Evolutionary conservation across 2,888 invertebrate species (phyloP).

Genomic region (Mycalesis mineus): DNA sequence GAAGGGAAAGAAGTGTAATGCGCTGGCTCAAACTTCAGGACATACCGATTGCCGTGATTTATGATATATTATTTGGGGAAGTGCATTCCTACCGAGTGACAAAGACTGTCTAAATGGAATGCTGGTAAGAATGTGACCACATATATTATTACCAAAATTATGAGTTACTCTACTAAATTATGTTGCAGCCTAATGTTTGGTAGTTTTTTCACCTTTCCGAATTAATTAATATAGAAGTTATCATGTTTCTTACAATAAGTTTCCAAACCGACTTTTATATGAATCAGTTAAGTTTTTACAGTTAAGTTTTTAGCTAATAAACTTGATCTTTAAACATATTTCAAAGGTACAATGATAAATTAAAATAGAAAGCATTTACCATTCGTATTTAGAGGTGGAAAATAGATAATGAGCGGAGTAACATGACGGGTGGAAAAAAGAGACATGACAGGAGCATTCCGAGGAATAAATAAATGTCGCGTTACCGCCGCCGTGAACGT

Average conservation of each 20-base stretch:
- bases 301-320: too few relatives aligned
- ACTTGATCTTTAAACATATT: background rate
- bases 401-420: constrained; percentile 46
- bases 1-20: constrained; percentile 53
- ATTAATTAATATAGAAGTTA: too few relatives aligned
- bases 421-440: constrained; percentile 49
- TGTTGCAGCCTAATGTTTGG: too few relatives aligned
- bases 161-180: too few relatives aligned
- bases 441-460: constrained; percentile 65
- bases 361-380: background rate
- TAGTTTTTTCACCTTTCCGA: too few relatives aligned
- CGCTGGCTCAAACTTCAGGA: constrained; percentile 36
- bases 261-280: too few relatives aligned
- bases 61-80: constrained; percentile 11
- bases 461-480: constrained; percentile 72
- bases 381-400: constrained; percentile 25
- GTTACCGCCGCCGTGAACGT: constrained; percentile 50
- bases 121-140: background rate
- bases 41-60: constrained; percentile 14
- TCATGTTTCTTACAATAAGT: too few relatives aligned
- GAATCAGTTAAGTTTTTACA: too few relatives aligned
- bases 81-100: background rate
- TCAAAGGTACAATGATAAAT: background rate
- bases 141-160: background rate
- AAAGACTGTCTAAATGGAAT: background rate